Percentiles rank a stretch among this genome's conserved stretches.
Conservation (phyloP, 2,888 invertebrate genomes). For the Linnaemya tessellans region DNA sequence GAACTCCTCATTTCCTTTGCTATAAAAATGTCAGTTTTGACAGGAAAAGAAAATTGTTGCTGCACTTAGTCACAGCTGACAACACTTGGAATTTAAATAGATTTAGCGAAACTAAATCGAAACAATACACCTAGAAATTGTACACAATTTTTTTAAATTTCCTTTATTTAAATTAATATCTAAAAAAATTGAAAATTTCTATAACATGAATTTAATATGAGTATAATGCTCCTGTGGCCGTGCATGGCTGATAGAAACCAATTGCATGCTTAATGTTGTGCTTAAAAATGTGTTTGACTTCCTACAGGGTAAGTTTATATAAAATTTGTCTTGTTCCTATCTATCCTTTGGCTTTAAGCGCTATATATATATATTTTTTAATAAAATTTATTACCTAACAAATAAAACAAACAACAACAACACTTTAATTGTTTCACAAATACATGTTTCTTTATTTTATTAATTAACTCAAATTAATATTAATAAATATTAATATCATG, state of each 20-base stretch:
- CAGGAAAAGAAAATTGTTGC: not conserved
- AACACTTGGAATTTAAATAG: not conserved
- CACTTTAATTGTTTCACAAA: not conserved
- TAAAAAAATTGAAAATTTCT: not conserved
- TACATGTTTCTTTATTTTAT: not conserved
- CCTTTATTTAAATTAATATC: not conserved
- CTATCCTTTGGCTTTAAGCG: no score
- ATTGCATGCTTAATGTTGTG: no score
- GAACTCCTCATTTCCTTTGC: conserved; percentile 49
- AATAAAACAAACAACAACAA: not conserved
- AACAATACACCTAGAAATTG: no score
- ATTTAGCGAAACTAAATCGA: not conserved
- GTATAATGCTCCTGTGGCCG: no score
- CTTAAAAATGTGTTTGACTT: no score
- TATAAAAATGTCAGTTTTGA: conserved; percentile 59
- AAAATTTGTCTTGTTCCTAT: no score
- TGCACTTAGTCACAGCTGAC: conserved; percentile 8
- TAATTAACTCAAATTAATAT: conserved; percentile 11
- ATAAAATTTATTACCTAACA: no score
- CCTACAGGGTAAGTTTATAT: no score
- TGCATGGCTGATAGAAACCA: no score
- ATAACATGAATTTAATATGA: no score
- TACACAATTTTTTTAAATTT: not conserved
- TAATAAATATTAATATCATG: not conserved
- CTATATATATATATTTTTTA: no score